Conservation (phyloP, 2,113 vertebrate species). For the Chinchilla lanigera region DNA sequence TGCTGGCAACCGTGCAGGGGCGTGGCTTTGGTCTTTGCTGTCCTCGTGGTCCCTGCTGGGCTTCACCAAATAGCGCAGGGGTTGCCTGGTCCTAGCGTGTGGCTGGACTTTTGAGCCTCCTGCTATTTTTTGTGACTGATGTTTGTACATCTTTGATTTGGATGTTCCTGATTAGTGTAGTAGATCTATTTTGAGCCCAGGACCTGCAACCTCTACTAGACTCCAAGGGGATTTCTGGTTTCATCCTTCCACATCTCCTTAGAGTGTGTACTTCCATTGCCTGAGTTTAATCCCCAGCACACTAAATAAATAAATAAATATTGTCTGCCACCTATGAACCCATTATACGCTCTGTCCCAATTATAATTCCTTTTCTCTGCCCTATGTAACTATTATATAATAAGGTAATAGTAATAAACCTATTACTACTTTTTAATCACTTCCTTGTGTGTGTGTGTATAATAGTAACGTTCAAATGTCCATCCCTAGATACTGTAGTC, state of each 20-base stretch:
- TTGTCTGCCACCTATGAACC: background rate
- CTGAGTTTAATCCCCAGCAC: background rate
- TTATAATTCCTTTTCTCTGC: background rate
- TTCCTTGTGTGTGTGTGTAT: background rate
- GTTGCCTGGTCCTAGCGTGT: background rate
- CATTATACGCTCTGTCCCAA: background rate
- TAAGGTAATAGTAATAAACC: background rate
- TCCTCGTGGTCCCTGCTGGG: background rate
- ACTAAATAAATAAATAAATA: background rate
- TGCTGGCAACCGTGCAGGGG: accelerated
- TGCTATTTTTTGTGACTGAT: background rate
- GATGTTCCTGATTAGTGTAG: background rate
- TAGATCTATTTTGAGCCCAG: background rate
- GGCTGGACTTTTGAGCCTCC: background rate
- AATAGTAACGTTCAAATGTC: background rate
- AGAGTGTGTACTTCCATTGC: background rate
- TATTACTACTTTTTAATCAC: background rate
- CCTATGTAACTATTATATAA: background rate
- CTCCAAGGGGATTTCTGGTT: background rate
- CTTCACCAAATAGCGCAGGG: background rate
- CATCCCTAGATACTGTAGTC: background rate
- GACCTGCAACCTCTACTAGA: background rate
- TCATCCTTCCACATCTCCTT: background rate
- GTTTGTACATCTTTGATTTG: background rate
- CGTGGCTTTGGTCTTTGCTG: background rate